Base-by-base conservation (phyloP, 2,797 vertebrate species). In the Babyrousa celebensis region DNA sequence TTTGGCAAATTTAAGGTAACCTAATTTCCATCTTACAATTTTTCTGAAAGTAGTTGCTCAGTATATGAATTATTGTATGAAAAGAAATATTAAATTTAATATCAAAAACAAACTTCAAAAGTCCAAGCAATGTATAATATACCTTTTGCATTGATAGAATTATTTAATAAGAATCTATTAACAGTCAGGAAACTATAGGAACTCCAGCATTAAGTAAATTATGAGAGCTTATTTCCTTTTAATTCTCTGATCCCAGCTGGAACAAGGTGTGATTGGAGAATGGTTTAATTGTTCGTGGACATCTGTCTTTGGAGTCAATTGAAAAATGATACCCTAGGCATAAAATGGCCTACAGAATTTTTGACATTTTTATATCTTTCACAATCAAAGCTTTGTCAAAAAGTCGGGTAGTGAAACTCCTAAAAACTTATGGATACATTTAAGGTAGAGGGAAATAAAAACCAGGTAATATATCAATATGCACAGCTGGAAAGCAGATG, bases 401-500 rank as follows among this genome's bases (percentile, higher is more conserved):
- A 98, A 98, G 56, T 97, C 97, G 98, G 98, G 97, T 98, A 98
- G 98, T 98, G 62, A 98, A 98, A 96, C 95, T 97, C 96, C 97
- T 94, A 97, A 98, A 97, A 97, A 95, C 98, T 97, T 97, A 95
- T 72, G 97, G 97, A 98, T 99, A 98, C 98, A 98, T 98, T 98
- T 98, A 98, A 97, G 98, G 95, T 97, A 97, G 91, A 98, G 98
- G 97, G 97, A 97, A 98, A 98, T 98, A 98, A 98, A 98, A 89
- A 97, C 94, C 88, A 96, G 65, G 98, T 97, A 97, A 98, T 98
- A 98, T 98, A 98, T 99, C 98, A 98, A 98, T 95, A 96, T 93
- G 82, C 97, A 98, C 98, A 99, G 98, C 99, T 99, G 99, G 98
- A 97, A 98, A 98, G 99, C 98, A 99, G 98, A 98, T 99, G 99